phyloP scores from a whole-genome alignment of 2,797 vertebrate species.

The Diplodus puntazzo region DNA sequence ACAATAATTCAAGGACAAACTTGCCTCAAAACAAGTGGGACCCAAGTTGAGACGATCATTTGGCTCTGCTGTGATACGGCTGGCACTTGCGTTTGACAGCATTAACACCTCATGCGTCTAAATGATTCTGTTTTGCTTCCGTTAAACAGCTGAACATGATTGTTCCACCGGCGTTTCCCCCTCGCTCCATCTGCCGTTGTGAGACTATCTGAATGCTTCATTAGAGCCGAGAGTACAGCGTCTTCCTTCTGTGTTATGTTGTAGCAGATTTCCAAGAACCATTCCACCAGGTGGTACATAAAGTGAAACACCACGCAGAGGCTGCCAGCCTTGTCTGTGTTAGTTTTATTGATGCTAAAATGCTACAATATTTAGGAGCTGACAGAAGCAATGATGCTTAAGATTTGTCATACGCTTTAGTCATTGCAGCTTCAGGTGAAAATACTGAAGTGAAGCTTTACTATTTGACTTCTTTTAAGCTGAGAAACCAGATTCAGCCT shows the following conservation, averaged over 20 bases:
- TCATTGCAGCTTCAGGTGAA: conserved; percentile 2
- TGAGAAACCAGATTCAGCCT: conserved; percentile 14
- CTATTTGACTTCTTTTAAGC: not conserved
- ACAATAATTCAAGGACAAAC: not conserved
- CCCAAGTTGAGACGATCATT: not conserved
- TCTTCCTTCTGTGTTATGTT: conserved; percentile 32
- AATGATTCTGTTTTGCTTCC: conserved; percentile 24
- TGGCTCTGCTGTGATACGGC: not conserved
- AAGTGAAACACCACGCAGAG: conserved; percentile 14
- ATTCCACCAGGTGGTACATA: conserved; percentile 39
- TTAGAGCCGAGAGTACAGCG: conserved; percentile 29
- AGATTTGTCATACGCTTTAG: conserved; percentile 14
- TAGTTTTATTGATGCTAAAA: conserved; percentile 36
- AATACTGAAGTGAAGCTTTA: conserved; percentile 8
- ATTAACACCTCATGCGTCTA: conserved; percentile 21
- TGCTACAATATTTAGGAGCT: conserved; percentile 13
- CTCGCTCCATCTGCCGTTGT: conserved; percentile 25
- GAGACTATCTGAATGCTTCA: conserved; percentile 34
- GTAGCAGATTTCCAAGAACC: conserved; percentile 21
- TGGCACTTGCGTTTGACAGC: not conserved
- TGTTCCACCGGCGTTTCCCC: not conserved
- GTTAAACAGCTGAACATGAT: conserved; percentile 30
- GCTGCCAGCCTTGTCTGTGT: conserved; percentile 10
- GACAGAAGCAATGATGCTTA: not conserved
- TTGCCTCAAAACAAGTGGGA: not conserved